A percentile compares a stretch with the other conserved stretches of the same genome.
These are phyloP conservation scores for Archocentrus centrarchus DNA, from an alignment of 2,113 vertebrate species.

Conservation along the genomic window DNA sequence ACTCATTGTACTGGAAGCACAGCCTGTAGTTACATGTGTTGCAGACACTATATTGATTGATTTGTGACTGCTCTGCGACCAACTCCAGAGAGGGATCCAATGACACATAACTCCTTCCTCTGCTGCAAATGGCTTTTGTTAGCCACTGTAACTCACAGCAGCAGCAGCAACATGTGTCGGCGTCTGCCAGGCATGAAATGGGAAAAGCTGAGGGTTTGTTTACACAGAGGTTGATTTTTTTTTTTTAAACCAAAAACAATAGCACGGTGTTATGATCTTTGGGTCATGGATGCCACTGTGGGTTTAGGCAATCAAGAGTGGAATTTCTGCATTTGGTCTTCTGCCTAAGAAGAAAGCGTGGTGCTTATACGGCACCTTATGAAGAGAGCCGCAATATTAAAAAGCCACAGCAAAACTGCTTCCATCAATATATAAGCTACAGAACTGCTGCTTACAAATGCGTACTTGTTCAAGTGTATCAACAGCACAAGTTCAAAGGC, in stretches of 20 bases:
- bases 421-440: background rate
- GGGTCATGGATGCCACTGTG: background rate
- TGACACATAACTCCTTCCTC: slow-evolving; percentile 55
- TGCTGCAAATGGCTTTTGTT: slow-evolving; percentile 54
- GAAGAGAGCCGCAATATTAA: background rate
- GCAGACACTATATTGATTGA: slow-evolving; percentile 65
- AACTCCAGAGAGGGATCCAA: slow-evolving; percentile 57
- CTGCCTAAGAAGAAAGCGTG: slow-evolving; percentile 21
- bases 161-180: slow-evolving; percentile 9
- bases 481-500: slow-evolving; percentile 36
- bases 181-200: slow-evolving; percentile 43
- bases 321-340: slow-evolving; percentile 7
- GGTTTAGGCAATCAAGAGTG: slow-evolving; percentile 3
- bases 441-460: background rate
- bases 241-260: slow-evolving; percentile 26
- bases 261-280: slow-evolving; percentile 14
- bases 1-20: slow-evolving; percentile 2
- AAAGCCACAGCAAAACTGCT: slow-evolving; percentile 3
- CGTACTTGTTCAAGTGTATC: background rate
- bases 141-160: slow-evolving; percentile 20
- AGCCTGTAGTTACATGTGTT: slow-evolving; percentile 61
- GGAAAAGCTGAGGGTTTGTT: slow-evolving; percentile 38
- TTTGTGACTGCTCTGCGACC: slow-evolving; percentile 55
- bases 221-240: slow-evolving; percentile 17
- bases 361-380: background rate